A percentile compares a stretch with the other conserved stretches of the same genome.
phyloP scores from a whole-genome alignment of 2,888 invertebrate species.

The Liopterus haemorrhoidalis region DNA sequence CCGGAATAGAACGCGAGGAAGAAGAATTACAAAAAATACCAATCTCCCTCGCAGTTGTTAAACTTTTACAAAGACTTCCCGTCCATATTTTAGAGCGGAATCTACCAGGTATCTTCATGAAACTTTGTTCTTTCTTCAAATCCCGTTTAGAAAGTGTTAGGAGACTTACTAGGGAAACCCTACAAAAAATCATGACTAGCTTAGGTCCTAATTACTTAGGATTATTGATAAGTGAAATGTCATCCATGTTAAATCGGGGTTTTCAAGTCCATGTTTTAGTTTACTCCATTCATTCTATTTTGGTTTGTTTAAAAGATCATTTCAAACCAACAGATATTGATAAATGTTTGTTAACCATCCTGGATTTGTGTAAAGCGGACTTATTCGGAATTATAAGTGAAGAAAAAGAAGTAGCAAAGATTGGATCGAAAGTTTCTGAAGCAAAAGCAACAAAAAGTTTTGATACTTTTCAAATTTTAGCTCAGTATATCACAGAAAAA shows the following conservation, averaged over 20 bases:
- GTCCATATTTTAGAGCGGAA: constrained; percentile 65
- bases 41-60: constrained; percentile 86
- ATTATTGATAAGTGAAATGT: constrained; percentile 73
- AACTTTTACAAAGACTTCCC: constrained; percentile 82
- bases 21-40: constrained; percentile 88
- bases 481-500: constrained; percentile 70
- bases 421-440: constrained; percentile 74
- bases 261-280: constrained; percentile 92
- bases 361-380: constrained; percentile 79
- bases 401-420: constrained; percentile 85
- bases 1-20: constrained; percentile 70
- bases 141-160: constrained; percentile 84
- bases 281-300: constrained; percentile 78
- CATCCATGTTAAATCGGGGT: constrained; percentile 73
- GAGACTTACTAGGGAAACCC: constrained; percentile 77
- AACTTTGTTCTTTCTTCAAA: constrained; percentile 84
- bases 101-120: constrained; percentile 79
- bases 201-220: constrained; percentile 78
- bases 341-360: constrained; percentile 64
- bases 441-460: constrained; percentile 81
- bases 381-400: constrained; percentile 82
- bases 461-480: constrained; percentile 75
- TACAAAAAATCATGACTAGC: constrained; percentile 82
- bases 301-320: constrained; percentile 64
- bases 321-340: constrained; percentile 76